phyloP scores from a whole-genome alignment of 2,888 invertebrate species.

The Myathropa florea region DNA sequence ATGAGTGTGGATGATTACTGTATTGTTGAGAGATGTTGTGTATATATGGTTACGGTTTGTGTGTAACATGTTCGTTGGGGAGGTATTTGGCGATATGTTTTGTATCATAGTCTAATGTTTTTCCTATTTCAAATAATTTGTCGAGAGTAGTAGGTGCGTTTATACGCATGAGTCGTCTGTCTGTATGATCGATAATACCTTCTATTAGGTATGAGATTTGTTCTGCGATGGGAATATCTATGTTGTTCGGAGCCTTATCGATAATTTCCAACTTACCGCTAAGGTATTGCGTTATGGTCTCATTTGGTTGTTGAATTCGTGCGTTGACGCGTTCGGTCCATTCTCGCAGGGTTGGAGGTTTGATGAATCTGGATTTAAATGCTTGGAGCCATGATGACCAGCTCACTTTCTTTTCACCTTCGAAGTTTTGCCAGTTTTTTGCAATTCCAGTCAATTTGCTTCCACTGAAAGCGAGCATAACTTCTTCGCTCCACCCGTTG shows the following conservation, averaged over 20 bases:
- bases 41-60: not conserved
- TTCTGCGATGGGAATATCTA: too few species aligned
- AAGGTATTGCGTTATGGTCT: constrained; percentile 21
- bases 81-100: not conserved
- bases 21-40: not conserved
- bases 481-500: constrained; percentile 14
- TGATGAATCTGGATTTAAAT: too few species aligned
- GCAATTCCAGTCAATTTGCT: constrained; percentile 28
- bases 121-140: not conserved
- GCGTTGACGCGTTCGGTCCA: constrained; percentile 32
- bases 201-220: too few species aligned
- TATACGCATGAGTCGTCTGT: constrained; percentile 6
- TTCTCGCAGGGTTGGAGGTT: too few species aligned
- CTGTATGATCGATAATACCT: not conserved
- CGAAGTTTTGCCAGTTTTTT: constrained; percentile 36
- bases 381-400: constrained; percentile 14
- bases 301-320: constrained; percentile 24
- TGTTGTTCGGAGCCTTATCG: too few species aligned
- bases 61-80: not conserved
- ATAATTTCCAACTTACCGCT: too few species aligned
- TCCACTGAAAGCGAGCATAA: too few species aligned
- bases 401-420: constrained; percentile 21
- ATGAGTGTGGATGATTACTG: not conserved
- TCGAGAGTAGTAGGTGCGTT: not conserved
- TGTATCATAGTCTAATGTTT: not conserved